These are phyloP conservation scores for Trichogramma pretiosum DNA, from an alignment of 1,140 invertebrate species.

Conservation along the genomic window DNA sequence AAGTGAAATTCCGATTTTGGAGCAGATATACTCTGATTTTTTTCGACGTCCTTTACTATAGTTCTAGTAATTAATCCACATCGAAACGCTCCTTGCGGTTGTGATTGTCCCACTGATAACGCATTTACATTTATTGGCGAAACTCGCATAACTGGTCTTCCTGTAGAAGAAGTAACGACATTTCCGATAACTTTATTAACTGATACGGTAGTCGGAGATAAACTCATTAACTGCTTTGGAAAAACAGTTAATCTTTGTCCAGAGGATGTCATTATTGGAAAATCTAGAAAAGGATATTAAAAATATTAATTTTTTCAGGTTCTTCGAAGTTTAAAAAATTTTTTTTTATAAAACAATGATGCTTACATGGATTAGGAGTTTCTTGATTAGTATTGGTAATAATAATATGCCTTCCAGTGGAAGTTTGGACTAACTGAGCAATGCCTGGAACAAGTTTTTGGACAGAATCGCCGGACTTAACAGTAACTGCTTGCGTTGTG, in stretches of 20 bases:
- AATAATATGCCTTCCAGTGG: constrained; percentile 59
- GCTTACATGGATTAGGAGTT: constrained; percentile 40
- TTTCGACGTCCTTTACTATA: constrained; percentile 31
- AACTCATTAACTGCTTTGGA: constrained; percentile 44
- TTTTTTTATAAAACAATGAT: constrained; percentile 4
- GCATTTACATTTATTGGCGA: constrained; percentile 42
- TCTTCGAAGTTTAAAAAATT: constrained; percentile 3
- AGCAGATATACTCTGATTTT: constrained; percentile 32
- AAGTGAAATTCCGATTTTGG: constrained; percentile 45
- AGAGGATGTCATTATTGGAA: constrained; percentile 44
- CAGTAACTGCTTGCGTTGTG: constrained; percentile 37
- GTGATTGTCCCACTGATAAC: constrained; percentile 24
- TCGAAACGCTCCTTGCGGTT: constrained; percentile 22
- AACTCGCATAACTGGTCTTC: constrained; percentile 44
- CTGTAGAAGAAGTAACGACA: constrained; percentile 31
- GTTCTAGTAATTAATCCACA: constrained; percentile 29
- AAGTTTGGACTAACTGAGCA: constrained; percentile 61
- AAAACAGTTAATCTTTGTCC: constrained; percentile 50
- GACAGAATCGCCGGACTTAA: constrained; percentile 44
- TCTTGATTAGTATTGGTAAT: constrained; percentile 44
- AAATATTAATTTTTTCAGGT: constrained; percentile 20
- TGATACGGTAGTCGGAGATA: constrained; percentile 28
- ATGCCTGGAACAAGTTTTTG: constrained; percentile 47
- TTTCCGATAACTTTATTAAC: constrained; percentile 34
- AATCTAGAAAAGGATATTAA: constrained; percentile 26